These are phyloP conservation scores for Lithophane leautieri DNA, from an alignment of 2,888 invertebrate genomes.

Conservation along the genomic window DNA sequence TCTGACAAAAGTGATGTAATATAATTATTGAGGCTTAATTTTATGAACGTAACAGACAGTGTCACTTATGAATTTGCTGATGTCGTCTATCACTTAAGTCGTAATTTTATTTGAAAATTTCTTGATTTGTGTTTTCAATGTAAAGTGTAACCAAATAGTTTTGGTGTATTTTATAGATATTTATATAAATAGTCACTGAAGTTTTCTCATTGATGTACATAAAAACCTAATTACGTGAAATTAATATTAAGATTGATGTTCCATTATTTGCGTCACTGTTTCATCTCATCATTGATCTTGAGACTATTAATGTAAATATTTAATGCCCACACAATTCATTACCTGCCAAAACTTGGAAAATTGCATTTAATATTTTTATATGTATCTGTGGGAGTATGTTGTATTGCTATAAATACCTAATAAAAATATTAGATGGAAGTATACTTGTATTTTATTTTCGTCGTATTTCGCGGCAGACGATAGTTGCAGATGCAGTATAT, in stretches of 20 bases:
- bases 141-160: conserved; percentile 75
- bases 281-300: conserved; percentile 71
- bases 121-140: conserved; percentile 67
- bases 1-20: conserved; percentile 83
- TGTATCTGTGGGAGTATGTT: conserved; percentile 78
- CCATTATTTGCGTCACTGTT: conserved; percentile 72
- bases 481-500: not conserved
- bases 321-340: conserved; percentile 82
- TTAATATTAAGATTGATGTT: conserved; percentile 78
- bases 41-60: conserved; percentile 67
- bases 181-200: conserved; percentile 74
- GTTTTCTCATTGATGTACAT: conserved; percentile 80
- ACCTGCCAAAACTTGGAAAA: conserved; percentile 81
- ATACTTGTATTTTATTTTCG: conserved; percentile 63
- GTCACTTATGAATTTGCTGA: conserved; percentile 66
- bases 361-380: conserved; percentile 89
- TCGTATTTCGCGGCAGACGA: not conserved
- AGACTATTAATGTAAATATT: conserved; percentile 81
- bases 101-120: conserved; percentile 57
- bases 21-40: conserved; percentile 82
- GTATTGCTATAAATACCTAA: conserved; percentile 82
- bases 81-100: conserved; percentile 45
- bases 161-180: conserved; percentile 82
- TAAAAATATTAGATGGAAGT: conserved; percentile 89
- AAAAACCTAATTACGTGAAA: conserved; percentile 69